phyloP scores from a whole-genome alignment of 1,140 invertebrate species.

The Linepithema humile region DNA sequence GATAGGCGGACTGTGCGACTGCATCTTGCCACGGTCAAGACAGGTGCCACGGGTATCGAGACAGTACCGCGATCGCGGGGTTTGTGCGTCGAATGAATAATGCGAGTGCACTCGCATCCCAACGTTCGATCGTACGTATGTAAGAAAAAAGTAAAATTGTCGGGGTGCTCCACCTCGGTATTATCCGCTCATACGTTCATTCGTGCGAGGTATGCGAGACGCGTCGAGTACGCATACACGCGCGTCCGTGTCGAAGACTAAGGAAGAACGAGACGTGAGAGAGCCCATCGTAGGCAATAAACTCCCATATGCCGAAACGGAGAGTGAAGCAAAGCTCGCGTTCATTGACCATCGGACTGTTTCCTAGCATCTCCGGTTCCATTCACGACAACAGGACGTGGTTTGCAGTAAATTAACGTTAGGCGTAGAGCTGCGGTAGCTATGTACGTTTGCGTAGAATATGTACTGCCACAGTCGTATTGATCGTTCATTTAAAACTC shows the following conservation, averaged over 20 bases:
- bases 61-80: neutral
- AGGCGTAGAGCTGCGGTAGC: constrained; percentile 21
- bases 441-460: neutral
- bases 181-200: neutral
- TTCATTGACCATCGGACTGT: constrained; percentile 66
- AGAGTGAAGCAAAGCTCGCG: constrained; percentile 47
- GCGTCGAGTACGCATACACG: neutral
- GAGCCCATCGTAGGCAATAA: constrained; percentile 2
- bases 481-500: constrained; percentile 7
- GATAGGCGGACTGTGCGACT: constrained; percentile 38
- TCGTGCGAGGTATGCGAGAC: neutral
- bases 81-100: constrained; percentile 59
- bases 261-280: constrained; percentile 11
- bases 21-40: constrained; percentile 40
- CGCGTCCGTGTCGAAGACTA: neutral
- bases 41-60: constrained; percentile 55
- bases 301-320: constrained; percentile 16
- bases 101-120: constrained; percentile 19
- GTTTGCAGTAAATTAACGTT: constrained; percentile 69
- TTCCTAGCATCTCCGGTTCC: constrained; percentile 60
- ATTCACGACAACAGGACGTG: constrained; percentile 60
- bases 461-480: neutral
- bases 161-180: neutral
- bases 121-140: neutral
- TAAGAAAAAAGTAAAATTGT: constrained; percentile 17